phyloP scores from a whole-genome alignment of 2,797 vertebrate species.

The Tenualosa thibaudeaui region DNA sequence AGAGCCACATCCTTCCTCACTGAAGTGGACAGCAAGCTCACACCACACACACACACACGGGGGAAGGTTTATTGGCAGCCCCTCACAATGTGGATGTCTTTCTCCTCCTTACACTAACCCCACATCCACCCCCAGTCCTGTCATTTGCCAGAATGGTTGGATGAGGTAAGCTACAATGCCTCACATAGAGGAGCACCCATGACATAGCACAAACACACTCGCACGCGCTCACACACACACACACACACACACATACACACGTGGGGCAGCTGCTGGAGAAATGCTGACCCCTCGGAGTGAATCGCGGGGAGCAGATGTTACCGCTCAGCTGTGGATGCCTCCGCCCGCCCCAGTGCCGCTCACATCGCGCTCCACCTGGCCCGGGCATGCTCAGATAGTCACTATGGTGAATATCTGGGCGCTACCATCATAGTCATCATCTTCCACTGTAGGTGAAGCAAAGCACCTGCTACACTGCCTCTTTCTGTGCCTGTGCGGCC shows the following conservation, averaged over 20 bases:
- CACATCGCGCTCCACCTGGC: background rate
- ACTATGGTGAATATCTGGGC: background rate
- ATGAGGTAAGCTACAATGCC: background rate
- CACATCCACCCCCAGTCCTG: background rate
- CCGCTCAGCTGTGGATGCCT: background rate
- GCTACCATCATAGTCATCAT: background rate
- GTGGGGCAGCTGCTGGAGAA: background rate
- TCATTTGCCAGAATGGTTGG: background rate
- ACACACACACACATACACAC: too few species aligned
- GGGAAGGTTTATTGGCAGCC: slow-evolving; percentile 42
- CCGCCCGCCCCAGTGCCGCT: background rate
- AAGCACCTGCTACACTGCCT: background rate
- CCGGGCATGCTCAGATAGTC: slow-evolving; percentile 13
- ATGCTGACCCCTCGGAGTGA: background rate
- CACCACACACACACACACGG: slow-evolving; percentile 46
- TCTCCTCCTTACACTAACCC: slow-evolving; percentile 16
- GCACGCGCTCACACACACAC: too few species aligned
- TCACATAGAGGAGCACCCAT: background rate
- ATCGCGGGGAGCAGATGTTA: background rate
- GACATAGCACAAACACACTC: background rate
- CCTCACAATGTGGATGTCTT: slow-evolving; percentile 1
- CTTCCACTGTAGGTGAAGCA: background rate
- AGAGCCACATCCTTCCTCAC: slow-evolving; percentile 65
- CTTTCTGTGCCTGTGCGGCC: background rate
- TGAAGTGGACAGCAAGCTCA: slow-evolving; percentile 34